Base-by-base conservation (phyloP, 2,888 invertebrate genomes). In the Apeira syringaria region DNA sequence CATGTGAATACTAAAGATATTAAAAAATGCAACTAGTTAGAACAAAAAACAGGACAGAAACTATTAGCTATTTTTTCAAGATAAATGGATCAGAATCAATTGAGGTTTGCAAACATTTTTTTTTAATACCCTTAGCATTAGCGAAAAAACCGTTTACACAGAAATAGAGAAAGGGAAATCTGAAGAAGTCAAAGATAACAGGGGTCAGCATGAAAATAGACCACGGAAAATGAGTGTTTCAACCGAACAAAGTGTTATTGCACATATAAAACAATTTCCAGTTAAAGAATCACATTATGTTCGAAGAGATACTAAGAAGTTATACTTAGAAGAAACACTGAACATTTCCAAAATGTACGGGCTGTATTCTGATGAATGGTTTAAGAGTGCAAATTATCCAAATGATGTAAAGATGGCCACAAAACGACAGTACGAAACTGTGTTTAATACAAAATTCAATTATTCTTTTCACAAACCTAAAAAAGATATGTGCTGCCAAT, bases 281-380 rank as follows among this genome's bases (percentile, higher is more conserved):
- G 24, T 24, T 24, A 24, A 24, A 24, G 24, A 24, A 24, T 24
- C 24, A 24, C 24, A 24, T 24, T 24, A 24, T 24, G 24, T 24
- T 8, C 24, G 9, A 24, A 24, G 24, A 24, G n/a, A 24, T 24
- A 24, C 24, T 24, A 24, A 24, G 24, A 24, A 24, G 24, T 24
- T 24, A 24, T 9, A 24, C 24, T 24, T 8, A 5, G 24, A 24
- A 24, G 24, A 24, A 24, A 24, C 24, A 24, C 24, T 24, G 24
- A 8, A 24, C 24, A 24, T 24, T 24, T 24, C 24, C 8, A 24
- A 24, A 24, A 24, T 24, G 5, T 18, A 18, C 18, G 6, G 18
- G 18, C 18, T 18, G 18, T 18, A 5, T 18, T 18, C 18, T 18
- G 24, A 24, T 24, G 24, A 24, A 24, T 24, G 24, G 24, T 24